Evolutionary conservation across 2,888 invertebrate species (phyloP).

Genomic region (Ophion ventricosus): DNA sequence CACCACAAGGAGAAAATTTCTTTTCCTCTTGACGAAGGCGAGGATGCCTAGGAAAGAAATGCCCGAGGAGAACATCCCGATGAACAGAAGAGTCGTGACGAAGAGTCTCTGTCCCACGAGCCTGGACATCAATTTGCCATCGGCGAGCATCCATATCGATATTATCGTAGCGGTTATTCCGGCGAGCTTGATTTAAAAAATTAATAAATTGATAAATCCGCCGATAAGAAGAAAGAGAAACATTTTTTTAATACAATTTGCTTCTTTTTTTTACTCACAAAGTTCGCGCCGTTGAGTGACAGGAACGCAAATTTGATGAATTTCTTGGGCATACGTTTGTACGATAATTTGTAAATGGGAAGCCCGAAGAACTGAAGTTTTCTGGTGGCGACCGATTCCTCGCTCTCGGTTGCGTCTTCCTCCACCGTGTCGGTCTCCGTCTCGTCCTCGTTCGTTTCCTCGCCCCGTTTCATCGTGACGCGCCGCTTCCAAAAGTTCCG

Average conservation of each 20-base stretch:
- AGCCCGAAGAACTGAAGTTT: slow-evolving; percentile 67
- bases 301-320: slow-evolving; percentile 72
- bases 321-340: slow-evolving; percentile 68
- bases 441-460: slow-evolving; percentile 69
- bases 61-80: slow-evolving; percentile 66
- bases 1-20: slow-evolving; percentile 50
- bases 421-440: slow-evolving; percentile 72
- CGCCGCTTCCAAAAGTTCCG: slow-evolving; percentile 34
- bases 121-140: slow-evolving; percentile 73
- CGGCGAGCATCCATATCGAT: slow-evolving; percentile 73
- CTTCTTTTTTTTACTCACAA: slow-evolving; percentile 71
- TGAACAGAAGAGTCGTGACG: slow-evolving; percentile 69
- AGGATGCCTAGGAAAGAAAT: slow-evolving; percentile 72
- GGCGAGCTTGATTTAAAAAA: slow-evolving; percentile 68
- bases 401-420: slow-evolving; percentile 70
- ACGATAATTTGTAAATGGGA: slow-evolving; percentile 68
- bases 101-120: slow-evolving; percentile 73
- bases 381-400: slow-evolving; percentile 71
- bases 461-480: slow-evolving; percentile 66
- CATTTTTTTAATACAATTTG: not conserved
- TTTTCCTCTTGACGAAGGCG: slow-evolving; percentile 69
- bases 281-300: slow-evolving; percentile 68
- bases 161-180: slow-evolving; percentile 71
- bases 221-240: not conserved
- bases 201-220: not conserved